Conservation (phyloP, 2,888 invertebrate genomes). For the Agrochola macilenta region DNA sequence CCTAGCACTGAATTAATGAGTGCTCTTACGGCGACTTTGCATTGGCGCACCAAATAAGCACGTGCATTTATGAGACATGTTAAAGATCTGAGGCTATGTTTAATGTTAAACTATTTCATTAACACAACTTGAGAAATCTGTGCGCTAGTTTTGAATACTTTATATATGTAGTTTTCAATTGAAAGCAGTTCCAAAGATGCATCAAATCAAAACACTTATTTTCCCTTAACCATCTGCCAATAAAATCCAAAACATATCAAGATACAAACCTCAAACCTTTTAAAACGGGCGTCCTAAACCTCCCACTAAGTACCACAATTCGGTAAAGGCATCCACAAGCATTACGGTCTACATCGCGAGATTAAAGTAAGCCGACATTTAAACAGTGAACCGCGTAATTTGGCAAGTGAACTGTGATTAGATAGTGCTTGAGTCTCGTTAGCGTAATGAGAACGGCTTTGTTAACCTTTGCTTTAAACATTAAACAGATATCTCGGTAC, state of each 20-base stretch:
- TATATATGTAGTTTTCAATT: background rate
- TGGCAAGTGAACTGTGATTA: conserved; percentile 89
- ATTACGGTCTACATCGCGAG: conserved; percentile 79
- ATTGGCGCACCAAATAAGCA: conserved; percentile 61
- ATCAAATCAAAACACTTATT: background rate
- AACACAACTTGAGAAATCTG: conserved; percentile 1
- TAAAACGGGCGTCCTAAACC: conserved; percentile 41
- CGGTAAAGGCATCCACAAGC: conserved; percentile 67
- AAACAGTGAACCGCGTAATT: conserved; percentile 88
- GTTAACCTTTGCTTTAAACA: conserved; percentile 83
- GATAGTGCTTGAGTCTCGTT: conserved; percentile 88
- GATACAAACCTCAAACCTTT: conserved; percentile 31
- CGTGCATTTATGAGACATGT: conserved; percentile 58
- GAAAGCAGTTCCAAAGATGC: background rate
- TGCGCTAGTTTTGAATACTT: conserved; percentile 5
- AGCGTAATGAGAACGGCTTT: conserved; percentile 86
- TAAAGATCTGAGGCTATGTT: conserved; percentile 33
- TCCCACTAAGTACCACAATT: conserved; percentile 64
- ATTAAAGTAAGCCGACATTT: conserved; percentile 88
- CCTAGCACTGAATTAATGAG: conserved; percentile 69
- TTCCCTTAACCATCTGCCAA: background rate
- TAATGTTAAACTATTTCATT: conserved; percentile 24
- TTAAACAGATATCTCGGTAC: conserved; percentile 75
- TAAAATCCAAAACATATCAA: conserved; percentile 17
- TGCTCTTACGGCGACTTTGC: conserved; percentile 64